Conservation (phyloP, 2,113 vertebrate genomes). For the Oncorhynchus gorbuscha region DNA sequence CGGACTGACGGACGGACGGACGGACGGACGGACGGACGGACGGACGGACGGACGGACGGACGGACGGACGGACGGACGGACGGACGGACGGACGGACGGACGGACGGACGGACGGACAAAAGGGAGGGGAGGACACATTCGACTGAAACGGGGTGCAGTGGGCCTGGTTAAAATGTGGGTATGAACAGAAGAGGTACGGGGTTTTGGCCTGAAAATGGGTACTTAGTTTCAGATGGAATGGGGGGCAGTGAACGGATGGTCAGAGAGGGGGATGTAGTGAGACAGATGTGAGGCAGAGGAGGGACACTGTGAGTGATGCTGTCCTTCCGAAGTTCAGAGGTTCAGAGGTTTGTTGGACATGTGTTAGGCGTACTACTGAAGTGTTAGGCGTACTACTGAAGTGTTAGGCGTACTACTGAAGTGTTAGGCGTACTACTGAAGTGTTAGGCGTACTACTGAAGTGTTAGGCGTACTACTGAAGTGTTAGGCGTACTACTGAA, state of each 20-base stretch:
- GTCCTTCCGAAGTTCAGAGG: no score
- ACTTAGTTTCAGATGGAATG: not conserved
- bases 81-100: no score
- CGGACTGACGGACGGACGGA: conserved; percentile 31
- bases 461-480: no score
- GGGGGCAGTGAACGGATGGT: not conserved
- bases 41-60: conserved; percentile 12
- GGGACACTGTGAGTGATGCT: not conserved
- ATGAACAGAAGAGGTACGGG: conserved; percentile 23
- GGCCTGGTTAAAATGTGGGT: conserved; percentile 33
- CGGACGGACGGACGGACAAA: no score
- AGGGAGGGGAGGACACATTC: no score
- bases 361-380: no score
- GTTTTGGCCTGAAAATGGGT: not conserved
- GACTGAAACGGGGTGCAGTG: conserved; percentile 38
- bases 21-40: no score
- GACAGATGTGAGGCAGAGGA: not conserved
- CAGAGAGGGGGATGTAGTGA: not conserved
- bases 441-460: no score
- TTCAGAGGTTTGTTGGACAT: not conserved
- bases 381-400: no score
- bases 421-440: no score
- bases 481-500: no score
- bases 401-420: no score
- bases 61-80: conserved; percentile 44